phyloP scores from a whole-genome alignment of 2,113 vertebrate genomes.

The Megalops atlanticus region DNA sequence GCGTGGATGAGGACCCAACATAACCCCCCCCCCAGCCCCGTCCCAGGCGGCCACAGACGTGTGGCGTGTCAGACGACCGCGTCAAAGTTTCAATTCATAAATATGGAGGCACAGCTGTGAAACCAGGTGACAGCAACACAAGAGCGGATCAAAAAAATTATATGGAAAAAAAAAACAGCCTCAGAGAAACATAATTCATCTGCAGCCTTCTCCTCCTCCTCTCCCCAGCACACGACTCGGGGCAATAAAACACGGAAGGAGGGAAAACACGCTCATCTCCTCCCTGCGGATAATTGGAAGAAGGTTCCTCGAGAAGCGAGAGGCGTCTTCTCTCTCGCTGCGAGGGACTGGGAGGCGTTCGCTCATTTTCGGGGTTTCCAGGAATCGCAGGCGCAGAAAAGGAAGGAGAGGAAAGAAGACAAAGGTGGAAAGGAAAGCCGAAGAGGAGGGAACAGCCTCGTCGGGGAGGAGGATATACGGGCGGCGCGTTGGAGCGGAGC shows the following conservation, averaged over 20 bases:
- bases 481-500: neutral
- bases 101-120: neutral
- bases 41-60: neutral
- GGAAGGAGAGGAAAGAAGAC: neutral
- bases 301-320: constrained; percentile 19
- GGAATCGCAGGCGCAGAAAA: neutral
- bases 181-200: neutral
- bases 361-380: neutral
- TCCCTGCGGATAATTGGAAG: constrained; percentile 19
- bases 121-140: neutral
- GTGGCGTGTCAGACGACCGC: neutral
- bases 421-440: neutral
- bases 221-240: neutral
- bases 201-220: neutral
- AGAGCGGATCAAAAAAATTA: no score
- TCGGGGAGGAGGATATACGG: neutral
- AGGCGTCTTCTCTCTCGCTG: no score
- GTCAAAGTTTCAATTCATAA: neutral
- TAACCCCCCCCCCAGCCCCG: no score
- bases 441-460: neutral
- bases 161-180: neutral
- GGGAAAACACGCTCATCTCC: constrained; percentile 15
- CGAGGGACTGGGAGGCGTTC: neutral
- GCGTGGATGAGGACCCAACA: neutral
- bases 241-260: constrained; percentile 9